These are phyloP conservation scores for Athalia rosae DNA, from an alignment of 2,888 invertebrate species.

Conservation along the genomic window DNA sequence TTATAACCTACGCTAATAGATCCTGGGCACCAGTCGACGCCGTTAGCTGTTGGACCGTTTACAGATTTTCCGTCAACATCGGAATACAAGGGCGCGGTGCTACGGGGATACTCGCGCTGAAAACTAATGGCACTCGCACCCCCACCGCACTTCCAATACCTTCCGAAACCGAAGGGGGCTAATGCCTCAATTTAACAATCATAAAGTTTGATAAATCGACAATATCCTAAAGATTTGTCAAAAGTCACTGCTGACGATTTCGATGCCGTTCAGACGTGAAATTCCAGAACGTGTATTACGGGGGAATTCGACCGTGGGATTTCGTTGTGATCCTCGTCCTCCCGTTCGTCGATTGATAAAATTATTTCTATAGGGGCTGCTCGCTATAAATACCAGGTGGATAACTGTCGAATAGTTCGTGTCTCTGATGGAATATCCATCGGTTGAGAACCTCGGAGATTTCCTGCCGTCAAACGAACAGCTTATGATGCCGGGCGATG, in stretches of 20 bases:
- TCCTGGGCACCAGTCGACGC: slow-evolving; percentile 57
- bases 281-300: background rate
- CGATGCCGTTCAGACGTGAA: slow-evolving; percentile 27
- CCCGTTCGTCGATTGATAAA: background rate
- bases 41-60: slow-evolving; percentile 61
- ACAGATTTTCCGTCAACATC: slow-evolving; percentile 71
- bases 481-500: slow-evolving; percentile 54
- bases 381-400: background rate
- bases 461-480: slow-evolving; percentile 53
- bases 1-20: slow-evolving; percentile 69
- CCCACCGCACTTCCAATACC: slow-evolving; percentile 35
- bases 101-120: slow-evolving; percentile 45
- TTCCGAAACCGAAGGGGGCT: slow-evolving; percentile 18
- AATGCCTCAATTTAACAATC: slow-evolving; percentile 55
- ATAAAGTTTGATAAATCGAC: slow-evolving; percentile 65
- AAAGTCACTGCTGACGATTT: slow-evolving; percentile 46
- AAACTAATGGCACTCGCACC: slow-evolving; percentile 52
- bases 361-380: background rate
- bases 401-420: background rate
- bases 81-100: slow-evolving; percentile 64
- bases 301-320: slow-evolving; percentile 14
- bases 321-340: background rate
- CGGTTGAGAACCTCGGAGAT: slow-evolving; percentile 38
- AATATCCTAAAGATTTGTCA: slow-evolving; percentile 68
- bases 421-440: background rate